Conservation (phyloP, 2,888 invertebrate species). For the Thymelicus lineola region DNA sequence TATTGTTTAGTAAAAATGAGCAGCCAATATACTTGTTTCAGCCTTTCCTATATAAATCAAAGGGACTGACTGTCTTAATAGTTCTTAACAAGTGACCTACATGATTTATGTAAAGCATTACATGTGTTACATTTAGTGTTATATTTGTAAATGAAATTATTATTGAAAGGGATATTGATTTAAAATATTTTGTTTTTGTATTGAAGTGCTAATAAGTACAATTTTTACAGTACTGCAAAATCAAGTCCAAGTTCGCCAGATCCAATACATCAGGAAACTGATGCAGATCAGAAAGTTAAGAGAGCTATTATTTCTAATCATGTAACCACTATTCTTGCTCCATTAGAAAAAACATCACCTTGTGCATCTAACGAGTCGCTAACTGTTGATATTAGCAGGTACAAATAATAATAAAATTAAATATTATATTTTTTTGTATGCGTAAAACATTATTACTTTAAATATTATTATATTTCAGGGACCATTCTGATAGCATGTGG, state of each 20-base stretch:
- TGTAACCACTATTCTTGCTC: slow-evolving; percentile 66
- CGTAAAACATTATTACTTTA: not conserved
- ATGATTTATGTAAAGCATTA: too few relatives aligned
- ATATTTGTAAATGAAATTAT: too few relatives aligned
- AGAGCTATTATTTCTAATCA: slow-evolving; percentile 62
- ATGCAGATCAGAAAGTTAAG: slow-evolving; percentile 65
- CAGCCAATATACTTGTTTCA: too few relatives aligned
- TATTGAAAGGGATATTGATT: too few relatives aligned
- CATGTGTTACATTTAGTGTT: too few relatives aligned
- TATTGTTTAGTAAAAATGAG: too few relatives aligned
- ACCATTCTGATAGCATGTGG: slow-evolving; percentile 95
- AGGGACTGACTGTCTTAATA: too few relatives aligned
- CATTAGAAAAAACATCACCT: slow-evolving; percentile 86
- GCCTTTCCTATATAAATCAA: too few relatives aligned
- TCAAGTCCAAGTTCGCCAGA: slow-evolving; percentile 88
- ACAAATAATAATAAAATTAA: slow-evolving; percentile 30
- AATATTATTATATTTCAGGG: slow-evolving; percentile 70
- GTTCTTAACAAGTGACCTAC: too few relatives aligned
- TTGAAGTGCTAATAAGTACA: not conserved
- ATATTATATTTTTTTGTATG: slow-evolving; percentile 10
- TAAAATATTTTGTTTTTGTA: too few relatives aligned
- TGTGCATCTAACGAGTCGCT: slow-evolving; percentile 94
- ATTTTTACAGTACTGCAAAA: slow-evolving; percentile 79
- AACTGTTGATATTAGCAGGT: slow-evolving; percentile 89
- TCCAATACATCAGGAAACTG: slow-evolving; percentile 55